phyloP scores from a whole-genome alignment of 1,140 invertebrate species.

The Drosophila kikkawai region DNA sequence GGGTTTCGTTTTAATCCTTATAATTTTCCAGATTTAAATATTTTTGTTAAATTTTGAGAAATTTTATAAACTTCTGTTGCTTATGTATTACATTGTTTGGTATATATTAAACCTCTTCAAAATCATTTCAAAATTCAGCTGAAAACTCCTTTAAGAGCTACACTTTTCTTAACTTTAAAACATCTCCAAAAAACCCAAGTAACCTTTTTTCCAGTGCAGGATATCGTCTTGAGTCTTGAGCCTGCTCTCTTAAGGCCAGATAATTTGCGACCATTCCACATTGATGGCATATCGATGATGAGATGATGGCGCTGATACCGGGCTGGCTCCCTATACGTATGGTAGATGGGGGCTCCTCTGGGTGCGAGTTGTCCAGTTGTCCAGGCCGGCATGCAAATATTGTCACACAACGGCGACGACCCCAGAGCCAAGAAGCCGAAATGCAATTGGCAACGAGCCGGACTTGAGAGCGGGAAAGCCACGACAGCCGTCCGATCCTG shows the following conservation, averaged over 20 bases:
- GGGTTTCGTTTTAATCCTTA: no score
- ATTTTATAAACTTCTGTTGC: background rate
- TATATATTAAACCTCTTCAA: background rate
- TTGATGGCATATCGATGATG: conserved; percentile 79
- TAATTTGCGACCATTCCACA: conserved; percentile 80
- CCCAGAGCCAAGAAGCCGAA: conserved; percentile 42
- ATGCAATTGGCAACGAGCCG: conserved; percentile 54
- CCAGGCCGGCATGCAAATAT: conserved; percentile 72
- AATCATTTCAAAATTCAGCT: background rate
- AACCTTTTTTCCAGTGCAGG: conserved; percentile 8
- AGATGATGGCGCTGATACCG: conserved; percentile 76
- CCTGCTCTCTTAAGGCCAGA: conserved; percentile 60
- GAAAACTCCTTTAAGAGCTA: no score
- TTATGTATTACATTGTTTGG: background rate
- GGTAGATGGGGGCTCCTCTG: conserved; percentile 6
- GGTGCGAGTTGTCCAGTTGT: conserved; percentile 20
- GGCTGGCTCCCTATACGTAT: conserved; percentile 9
- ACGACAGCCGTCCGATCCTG: conserved; percentile 39
- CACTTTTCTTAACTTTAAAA: background rate
- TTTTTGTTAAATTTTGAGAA: no score
- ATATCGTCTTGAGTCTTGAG: background rate
- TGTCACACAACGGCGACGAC: conserved; percentile 60
- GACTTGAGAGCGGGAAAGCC: conserved; percentile 26
- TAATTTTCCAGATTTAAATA: no score
- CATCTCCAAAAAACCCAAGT: background rate